Evolutionary conservation across 2,888 invertebrate species (phyloP).

Genomic region (Cheilosia impressa): DNA sequence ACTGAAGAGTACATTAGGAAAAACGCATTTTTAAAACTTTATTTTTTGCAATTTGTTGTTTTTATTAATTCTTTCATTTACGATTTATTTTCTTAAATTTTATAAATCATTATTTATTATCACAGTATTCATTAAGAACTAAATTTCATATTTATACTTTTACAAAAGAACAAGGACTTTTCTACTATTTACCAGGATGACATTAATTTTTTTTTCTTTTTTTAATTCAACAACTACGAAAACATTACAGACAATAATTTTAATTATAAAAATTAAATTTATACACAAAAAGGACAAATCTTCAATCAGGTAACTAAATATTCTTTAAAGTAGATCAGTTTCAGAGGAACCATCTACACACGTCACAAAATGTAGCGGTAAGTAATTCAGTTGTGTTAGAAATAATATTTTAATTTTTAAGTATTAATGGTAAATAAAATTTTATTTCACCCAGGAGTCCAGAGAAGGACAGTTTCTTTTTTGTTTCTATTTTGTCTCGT

Average conservation of each 20-base stretch:
- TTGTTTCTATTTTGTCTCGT: conserved; percentile 1
- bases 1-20: neutral
- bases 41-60: conserved; percentile 37
- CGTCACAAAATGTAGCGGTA: neutral
- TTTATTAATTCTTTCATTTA: conserved; percentile 71
- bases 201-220: conserved; percentile 43
- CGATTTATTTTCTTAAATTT: conserved; percentile 76
- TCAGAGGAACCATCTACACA: conserved; percentile 48
- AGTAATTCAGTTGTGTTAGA: neutral
- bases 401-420: conserved; percentile 4
- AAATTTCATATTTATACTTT: conserved; percentile 64
- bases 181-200: conserved; percentile 58
- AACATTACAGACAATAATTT: conserved; percentile 42
- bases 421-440: neutral
- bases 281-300: conserved; percentile 46
- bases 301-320: conserved; percentile 42
- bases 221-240: conserved; percentile 60
- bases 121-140: conserved; percentile 81
- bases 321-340: conserved; percentile 62
- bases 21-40: neutral
- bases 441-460: neutral
- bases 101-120: conserved; percentile 82
- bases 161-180: conserved; percentile 71
- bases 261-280: conserved; percentile 18
- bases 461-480: neutral